phyloP scores from a whole-genome alignment of 2,797 vertebrate species.

The Lutjanus campechanus region DNA sequence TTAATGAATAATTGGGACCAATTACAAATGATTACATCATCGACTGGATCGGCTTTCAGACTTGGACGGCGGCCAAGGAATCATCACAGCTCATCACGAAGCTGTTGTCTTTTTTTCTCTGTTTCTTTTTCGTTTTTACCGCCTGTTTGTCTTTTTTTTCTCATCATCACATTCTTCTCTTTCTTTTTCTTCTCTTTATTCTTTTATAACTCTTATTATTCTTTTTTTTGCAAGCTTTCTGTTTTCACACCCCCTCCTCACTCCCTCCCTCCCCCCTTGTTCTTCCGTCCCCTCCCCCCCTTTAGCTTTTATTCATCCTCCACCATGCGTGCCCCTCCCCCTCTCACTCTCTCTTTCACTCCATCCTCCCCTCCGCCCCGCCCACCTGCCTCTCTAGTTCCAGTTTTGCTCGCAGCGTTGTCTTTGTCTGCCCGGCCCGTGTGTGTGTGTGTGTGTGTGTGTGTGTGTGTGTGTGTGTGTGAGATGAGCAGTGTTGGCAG shows the following conservation, averaged over 20 bases:
- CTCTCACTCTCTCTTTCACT: constrained; percentile 65
- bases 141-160: neutral
- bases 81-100: constrained; percentile 38
- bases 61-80: constrained; percentile 60
- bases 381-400: constrained; percentile 70
- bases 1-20: constrained; percentile 72
- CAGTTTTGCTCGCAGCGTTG: constrained; percentile 67
- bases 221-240: constrained; percentile 38
- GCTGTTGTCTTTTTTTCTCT: neutral
- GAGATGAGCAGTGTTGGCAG: constrained; percentile 41
- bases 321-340: constrained; percentile 48
- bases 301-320: constrained; percentile 67
- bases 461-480: constrained; percentile 39
- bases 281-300: constrained; percentile 25
- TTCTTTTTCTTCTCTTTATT: neutral
- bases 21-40: constrained; percentile 82
- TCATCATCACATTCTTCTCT: neutral
- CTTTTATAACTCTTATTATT: constrained; percentile 13
- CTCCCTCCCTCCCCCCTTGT: neutral
- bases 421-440: constrained; percentile 72
- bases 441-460: constrained; percentile 33
- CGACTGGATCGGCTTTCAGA: constrained; percentile 52
- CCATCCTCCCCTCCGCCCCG: constrained; percentile 61
- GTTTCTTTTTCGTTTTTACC: neutral
- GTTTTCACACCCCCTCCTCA: constrained; percentile 23